Evolutionary conservation across 2,888 invertebrate genomes (phyloP).

Genomic region (Parnassius apollo): DNA sequence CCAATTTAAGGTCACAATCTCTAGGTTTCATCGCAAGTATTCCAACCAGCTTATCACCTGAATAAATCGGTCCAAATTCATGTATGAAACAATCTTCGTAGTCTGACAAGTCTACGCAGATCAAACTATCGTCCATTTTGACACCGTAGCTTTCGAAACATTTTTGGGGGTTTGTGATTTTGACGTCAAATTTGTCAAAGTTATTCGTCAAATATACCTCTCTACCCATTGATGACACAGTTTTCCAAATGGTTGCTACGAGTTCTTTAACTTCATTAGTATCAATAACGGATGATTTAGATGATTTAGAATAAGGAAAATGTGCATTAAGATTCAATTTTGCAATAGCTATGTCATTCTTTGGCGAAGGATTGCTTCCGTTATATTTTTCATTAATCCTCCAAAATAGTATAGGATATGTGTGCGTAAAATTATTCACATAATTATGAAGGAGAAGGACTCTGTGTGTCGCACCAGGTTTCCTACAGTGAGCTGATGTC

Average conservation of each 20-base stretch:
- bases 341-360: constrained; percentile 64
- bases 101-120: constrained; percentile 56
- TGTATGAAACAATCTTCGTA: constrained; percentile 64
- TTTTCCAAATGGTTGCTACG: constrained; percentile 64
- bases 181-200: constrained; percentile 47
- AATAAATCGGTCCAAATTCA: constrained; percentile 65
- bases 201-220: constrained; percentile 62
- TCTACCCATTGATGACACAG: constrained; percentile 61
- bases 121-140: constrained; percentile 47
- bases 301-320: constrained; percentile 31
- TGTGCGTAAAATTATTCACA: constrained; percentile 49
- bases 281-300: constrained; percentile 52
- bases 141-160: constrained; percentile 59
- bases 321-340: constrained; percentile 51
- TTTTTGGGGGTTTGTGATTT: constrained; percentile 33
- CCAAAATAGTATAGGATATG: constrained; percentile 62
- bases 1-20: constrained; percentile 51
- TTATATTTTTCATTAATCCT: constrained; percentile 59
- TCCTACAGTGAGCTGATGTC: constrained; percentile 63
- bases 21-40: constrained; percentile 52
- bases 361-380: constrained; percentile 36
- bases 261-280: constrained; percentile 31
- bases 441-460: constrained; percentile 59
- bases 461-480: constrained; percentile 49
- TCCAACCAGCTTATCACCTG: constrained; percentile 54